Conservation (phyloP, 1,140 invertebrate species). For the Aphelinus atriplicis region DNA sequence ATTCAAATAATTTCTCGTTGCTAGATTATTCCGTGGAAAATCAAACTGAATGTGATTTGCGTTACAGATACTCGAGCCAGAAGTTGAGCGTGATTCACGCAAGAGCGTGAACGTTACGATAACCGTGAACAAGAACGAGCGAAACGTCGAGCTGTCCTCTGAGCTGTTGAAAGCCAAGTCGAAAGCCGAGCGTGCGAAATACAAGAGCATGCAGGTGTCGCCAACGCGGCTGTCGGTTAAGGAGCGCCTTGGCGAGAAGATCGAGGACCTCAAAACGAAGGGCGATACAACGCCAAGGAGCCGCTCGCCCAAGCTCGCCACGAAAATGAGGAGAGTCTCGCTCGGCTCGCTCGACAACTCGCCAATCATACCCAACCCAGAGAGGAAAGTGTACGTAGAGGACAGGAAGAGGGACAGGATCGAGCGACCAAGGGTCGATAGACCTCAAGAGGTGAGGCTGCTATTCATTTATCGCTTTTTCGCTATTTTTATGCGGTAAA, state of each 20-base stretch:
- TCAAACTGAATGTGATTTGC: conserved; percentile 45
- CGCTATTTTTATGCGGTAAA: too few species aligned
- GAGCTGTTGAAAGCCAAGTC: conserved; percentile 60
- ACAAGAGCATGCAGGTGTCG: conserved; percentile 65
- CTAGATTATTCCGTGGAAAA: conserved; percentile 41
- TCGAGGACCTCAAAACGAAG: conserved; percentile 67
- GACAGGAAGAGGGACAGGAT: conserved; percentile 62
- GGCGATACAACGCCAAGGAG: conserved; percentile 60
- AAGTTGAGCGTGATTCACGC: conserved; percentile 45
- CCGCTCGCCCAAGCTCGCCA: conserved; percentile 57
- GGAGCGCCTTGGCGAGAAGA: conserved; percentile 76
- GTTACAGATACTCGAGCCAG: conserved; percentile 49
- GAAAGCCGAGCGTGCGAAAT: conserved; percentile 70
- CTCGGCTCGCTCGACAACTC: conserved; percentile 62
- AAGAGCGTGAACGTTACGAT: conserved; percentile 63
- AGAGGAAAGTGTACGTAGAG: conserved; percentile 70
- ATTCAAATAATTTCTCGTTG: background rate
- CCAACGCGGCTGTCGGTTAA: conserved; percentile 74
- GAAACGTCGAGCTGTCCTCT: conserved; percentile 58
- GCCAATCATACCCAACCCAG: conserved; percentile 57
- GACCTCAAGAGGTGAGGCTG: conserved; percentile 42
- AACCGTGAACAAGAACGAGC: conserved; percentile 59
- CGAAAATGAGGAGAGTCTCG: conserved; percentile 64
- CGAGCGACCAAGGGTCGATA: conserved; percentile 35
- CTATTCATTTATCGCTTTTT: too few species aligned